Conservation (phyloP, 2,113 vertebrate species). For the Brachypteracias leptosomus region DNA sequence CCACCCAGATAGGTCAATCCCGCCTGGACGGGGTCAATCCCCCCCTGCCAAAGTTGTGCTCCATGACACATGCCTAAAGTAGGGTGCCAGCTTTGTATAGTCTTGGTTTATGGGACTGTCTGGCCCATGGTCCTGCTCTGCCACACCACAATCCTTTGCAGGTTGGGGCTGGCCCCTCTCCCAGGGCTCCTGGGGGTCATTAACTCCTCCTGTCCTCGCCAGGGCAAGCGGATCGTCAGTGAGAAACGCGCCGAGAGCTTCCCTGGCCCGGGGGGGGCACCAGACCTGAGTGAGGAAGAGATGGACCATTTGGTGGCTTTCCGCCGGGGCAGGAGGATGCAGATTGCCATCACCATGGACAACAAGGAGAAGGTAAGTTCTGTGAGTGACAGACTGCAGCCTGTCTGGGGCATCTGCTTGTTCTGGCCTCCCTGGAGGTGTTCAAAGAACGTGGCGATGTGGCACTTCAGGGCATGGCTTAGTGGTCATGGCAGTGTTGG, state of each 20-base stretch:
- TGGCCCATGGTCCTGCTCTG: not conserved
- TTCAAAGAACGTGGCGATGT: too few species aligned
- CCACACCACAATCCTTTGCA: not conserved
- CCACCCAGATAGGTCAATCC: not conserved
- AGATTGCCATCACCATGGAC: constrained; percentile 72
- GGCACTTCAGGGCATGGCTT: too few species aligned
- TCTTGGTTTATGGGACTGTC: not conserved
- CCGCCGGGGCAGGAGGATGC: constrained; percentile 68
- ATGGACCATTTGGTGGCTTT: constrained; percentile 59
- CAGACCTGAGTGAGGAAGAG: constrained; percentile 67
- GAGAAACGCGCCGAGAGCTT: constrained; percentile 75
- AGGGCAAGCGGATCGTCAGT: constrained; percentile 89
- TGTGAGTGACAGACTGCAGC: not conserved
- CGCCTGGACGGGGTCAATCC: not conserved
- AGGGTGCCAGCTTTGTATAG: not conserved
- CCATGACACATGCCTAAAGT: not conserved
- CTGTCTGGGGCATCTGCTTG: not conserved
- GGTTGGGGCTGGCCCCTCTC: not conserved
- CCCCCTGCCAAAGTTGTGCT: not conserved
- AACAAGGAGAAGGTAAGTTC: constrained; percentile 73
- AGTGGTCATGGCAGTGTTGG: too few species aligned
- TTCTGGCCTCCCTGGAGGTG: not conserved
- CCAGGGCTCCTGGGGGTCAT: not conserved
- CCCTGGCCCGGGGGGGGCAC: constrained; percentile 16
- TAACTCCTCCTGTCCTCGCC: not conserved